Base-by-base conservation (phyloP, 2,797 vertebrate genomes). In the Acanthurus tractus region DNA sequence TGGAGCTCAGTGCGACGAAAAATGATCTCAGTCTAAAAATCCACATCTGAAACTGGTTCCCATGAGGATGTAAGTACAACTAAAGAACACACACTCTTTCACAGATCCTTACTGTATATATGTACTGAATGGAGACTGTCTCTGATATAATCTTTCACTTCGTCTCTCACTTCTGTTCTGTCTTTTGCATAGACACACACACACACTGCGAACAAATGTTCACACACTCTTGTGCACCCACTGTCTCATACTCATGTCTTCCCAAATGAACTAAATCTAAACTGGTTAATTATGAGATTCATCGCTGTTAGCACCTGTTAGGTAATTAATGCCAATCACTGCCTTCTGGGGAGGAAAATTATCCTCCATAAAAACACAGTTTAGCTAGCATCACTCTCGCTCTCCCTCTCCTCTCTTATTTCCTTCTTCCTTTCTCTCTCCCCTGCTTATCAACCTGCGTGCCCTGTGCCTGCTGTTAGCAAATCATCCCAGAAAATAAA, bases 301-400 rank as follows among this genome's bases (percentile, higher is more conserved):
- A 82, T 90, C 64, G 70, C 88, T 81, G 86, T 91, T 91, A 90
- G 89, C 89, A 94, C 91, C 93, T 94, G 91, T 92, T 92, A 70
- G 83, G 83, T 92, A 93, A 93, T 94, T 93, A 93, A 92, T 94
- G 88, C 88, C 90, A 94, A 92, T 94, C 88, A 88, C 75, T 87
- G 88, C 88, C 89, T 92, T 93, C 88, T 86, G 83, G 82, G 84
- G 86, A 91, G 83, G 79, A 93, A 91, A 91, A 89, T 86, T 65
- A 90, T 84, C 82, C 80, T 77, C 78, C 58, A 86, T 86, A 82
- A 90, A 93, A 90, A 90, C 84, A 87, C 15, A 29, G 63, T 85
- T 92, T 78, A 79, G 79, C 70, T 73, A 72, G 49, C 70, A 74
- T 86, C 71, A 34, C 71, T 88, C 71, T 70, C 79, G 70, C 58